Conservation (phyloP, 2,113 vertebrate genomes). For the Chionis minor region DNA sequence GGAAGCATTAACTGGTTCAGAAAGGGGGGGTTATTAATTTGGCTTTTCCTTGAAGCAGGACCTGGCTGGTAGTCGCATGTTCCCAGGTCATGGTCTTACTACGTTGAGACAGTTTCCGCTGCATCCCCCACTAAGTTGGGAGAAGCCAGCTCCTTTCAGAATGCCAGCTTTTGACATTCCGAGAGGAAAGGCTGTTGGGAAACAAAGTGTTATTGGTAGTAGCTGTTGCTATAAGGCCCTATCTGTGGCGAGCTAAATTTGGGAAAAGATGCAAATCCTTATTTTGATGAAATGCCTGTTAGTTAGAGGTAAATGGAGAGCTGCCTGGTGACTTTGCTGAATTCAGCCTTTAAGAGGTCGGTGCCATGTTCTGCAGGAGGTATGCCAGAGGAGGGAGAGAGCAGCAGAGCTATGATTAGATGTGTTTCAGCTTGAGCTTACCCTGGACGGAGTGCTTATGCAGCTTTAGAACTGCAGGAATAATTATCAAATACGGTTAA, state of each 20-base stretch:
- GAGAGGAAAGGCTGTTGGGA: not conserved
- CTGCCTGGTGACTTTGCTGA: not conserved
- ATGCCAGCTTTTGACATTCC: not conserved
- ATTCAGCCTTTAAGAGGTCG: not conserved
- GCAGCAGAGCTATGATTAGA: not conserved
- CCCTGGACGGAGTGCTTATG: not conserved
- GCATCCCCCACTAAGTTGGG: not conserved
- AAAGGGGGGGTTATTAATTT: not conserved
- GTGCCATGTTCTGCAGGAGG: not conserved
- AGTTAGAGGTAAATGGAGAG: not conserved
- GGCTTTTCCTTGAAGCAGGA: not conserved
- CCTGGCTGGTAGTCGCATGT: not conserved
- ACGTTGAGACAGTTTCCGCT: not conserved
- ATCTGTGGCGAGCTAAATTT: not conserved
- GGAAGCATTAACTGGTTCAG: not conserved
- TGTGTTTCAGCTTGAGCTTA: not conserved
- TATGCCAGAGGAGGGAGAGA: not conserved
- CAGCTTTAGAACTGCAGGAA: not conserved
- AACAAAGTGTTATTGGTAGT: not conserved
- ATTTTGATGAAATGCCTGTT: not conserved
- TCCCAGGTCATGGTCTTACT: not conserved
- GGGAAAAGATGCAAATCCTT: not conserved
- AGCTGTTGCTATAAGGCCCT: not conserved
- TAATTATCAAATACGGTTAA: accelerated
- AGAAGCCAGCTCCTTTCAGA: not conserved